Percentiles rank a stretch among this genome's conserved stretches.
Evolutionary conservation across 2,888 invertebrate species (phyloP).

Genomic region (Acanthosepion pharaonis): DNA sequence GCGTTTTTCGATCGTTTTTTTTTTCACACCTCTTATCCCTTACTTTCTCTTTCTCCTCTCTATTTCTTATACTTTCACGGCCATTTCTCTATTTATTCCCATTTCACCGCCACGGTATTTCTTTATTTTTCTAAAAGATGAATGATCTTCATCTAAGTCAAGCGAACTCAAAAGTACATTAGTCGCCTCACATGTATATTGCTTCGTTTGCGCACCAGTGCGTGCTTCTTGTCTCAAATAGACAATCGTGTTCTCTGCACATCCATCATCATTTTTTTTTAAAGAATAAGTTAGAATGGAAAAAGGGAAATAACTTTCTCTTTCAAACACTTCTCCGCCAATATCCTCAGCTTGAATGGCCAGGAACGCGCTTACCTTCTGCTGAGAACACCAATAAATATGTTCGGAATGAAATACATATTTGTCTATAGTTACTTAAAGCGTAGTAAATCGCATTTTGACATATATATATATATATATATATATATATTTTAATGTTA

Average conservation of each 20-base stretch:
- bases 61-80: too few species aligned
- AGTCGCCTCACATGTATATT: conserved; percentile 15
- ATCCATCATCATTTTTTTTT: background rate
- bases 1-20: too few species aligned
- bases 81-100: too few species aligned
- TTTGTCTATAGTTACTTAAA: conserved; percentile 33
- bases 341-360: background rate
- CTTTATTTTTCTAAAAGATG: background rate
- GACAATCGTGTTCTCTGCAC: background rate
- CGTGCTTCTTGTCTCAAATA: background rate
- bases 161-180: conserved; percentile 8
- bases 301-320: background rate
- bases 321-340: background rate
- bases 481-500: background rate
- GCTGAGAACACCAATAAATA: conserved; percentile 33
- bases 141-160: conserved; percentile 16
- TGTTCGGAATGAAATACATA: background rate
- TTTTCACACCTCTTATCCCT: too few species aligned
- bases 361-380: background rate
- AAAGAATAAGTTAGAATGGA: background rate
- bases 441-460: background rate
- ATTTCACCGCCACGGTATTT: background rate
- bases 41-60: too few species aligned
- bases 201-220: background rate
- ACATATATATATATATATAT: background rate